Base-by-base conservation (phyloP, 2,888 invertebrate genomes). In the Hypomecis punctinalis region DNA sequence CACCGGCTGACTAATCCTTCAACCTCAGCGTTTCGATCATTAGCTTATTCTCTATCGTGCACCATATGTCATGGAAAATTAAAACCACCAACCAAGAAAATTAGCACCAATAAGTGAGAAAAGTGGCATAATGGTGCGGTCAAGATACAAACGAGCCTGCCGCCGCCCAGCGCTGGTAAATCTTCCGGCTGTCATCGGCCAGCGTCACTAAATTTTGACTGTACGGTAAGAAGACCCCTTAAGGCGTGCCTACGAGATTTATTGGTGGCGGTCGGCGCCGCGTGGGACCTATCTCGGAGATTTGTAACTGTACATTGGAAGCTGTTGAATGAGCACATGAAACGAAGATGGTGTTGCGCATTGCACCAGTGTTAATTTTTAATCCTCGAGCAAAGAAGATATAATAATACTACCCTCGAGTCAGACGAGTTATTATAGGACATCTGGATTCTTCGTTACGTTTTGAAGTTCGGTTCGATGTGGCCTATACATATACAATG, bases 241-340 rank as follows among this genome's bases (percentile, higher is more conserved):
- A 64, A 75, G 78, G 76, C 76, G 79, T 79, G 78, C 76, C 76
- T 76, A 76, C 68, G 69, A 81, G 82, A 86, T 86, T 85, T 84
- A 88, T 83, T 70, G 73, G 73, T 70, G 66, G 68, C 65, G 67
- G 61, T 62, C 62, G 72, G 68, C 65, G 76, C 77, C 76, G 74
- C 74, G 72, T 80, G 83, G 76, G 79, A 76, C 73, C 75, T 76
- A 81, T 83, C 79, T 73, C 62, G 63, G 66, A 76, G 79, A 82
- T 85, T 82, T 82, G 85, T 84, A 83, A 84, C 76, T 69, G 67
- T 73, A 83, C 72, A 80, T 78, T 68, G 55, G 23, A 9, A 55
- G 46, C 55, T 8, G n/a, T 8, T 42, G 42, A 8, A 10, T 10
- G 56, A 33, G 8, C 33, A 39, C 40, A 56, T 23, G 55, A 11